Conservation (phyloP, 2,113 vertebrate species). For the Mobula hypostoma region DNA sequence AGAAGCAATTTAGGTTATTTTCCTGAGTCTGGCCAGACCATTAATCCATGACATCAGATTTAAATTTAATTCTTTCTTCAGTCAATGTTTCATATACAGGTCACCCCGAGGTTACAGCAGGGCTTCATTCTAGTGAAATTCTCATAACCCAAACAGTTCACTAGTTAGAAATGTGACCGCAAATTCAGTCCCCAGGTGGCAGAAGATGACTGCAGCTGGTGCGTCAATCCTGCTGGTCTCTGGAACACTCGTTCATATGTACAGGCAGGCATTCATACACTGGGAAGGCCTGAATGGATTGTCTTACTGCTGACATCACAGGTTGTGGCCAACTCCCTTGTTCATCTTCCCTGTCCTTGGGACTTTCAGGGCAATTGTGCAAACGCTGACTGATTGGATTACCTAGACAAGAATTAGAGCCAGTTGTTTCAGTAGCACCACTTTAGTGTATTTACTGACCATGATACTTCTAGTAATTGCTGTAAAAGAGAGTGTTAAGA, state of each 20-base stretch:
- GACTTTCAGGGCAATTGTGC: too few species aligned
- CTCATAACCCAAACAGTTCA: too few species aligned
- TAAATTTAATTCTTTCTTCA: neutral
- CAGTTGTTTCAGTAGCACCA: neutral
- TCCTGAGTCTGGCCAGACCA: neutral
- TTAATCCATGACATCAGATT: neutral
- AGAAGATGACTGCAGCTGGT: too few species aligned
- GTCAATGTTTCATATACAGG: too few species aligned
- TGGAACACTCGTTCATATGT: too few species aligned
- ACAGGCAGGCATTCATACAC: too few species aligned
- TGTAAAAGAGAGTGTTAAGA: neutral
- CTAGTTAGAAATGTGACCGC: too few species aligned
- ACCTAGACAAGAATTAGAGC: neutral
- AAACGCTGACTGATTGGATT: neutral
- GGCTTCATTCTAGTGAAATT: too few species aligned
- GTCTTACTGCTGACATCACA: neutral
- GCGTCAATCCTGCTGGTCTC: too few species aligned
- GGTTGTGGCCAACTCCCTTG: neutral
- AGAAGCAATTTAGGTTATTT: neutral
- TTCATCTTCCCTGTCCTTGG: neutral
- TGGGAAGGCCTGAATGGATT: too few species aligned
- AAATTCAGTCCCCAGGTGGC: too few species aligned
- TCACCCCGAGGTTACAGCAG: too few species aligned
- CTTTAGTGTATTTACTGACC: neutral
- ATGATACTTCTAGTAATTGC: neutral